Evolutionary conservation across 2,797 vertebrate species (phyloP).

Genomic region (Notamacropus eugenii): DNA sequence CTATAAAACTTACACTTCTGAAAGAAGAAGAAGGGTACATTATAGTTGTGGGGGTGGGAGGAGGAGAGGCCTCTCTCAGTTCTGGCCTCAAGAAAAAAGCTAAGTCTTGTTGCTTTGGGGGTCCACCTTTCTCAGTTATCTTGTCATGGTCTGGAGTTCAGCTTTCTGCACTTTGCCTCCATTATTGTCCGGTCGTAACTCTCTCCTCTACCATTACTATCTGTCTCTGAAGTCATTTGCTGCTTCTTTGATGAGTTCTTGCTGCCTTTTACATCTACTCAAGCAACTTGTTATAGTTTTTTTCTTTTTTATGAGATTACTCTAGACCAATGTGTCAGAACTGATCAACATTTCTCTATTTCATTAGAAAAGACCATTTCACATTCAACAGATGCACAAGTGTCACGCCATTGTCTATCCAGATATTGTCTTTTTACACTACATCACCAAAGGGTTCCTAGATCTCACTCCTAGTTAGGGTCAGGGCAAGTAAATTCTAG

Average conservation of each 20-base stretch:
- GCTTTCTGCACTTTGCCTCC: not conserved
- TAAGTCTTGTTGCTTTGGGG: not conserved
- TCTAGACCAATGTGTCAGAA: not conserved
- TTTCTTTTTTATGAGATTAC: not conserved
- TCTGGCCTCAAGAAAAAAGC: not conserved
- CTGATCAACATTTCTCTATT: not conserved
- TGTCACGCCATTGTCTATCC: not conserved
- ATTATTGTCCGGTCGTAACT: not conserved
- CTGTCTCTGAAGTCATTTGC: not conserved
- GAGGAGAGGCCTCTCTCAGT: not conserved
- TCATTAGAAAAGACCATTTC: not conserved
- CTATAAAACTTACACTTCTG: no score
- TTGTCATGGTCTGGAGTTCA: not conserved
- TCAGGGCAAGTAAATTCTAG: no score
- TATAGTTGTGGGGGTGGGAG: not conserved
- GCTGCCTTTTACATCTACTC: not conserved
- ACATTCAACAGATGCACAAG: not conserved
- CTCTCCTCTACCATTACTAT: not conserved
- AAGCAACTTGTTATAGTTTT: not conserved
- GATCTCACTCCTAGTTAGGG: no score
- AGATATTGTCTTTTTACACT: not conserved
- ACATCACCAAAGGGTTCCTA: no score
- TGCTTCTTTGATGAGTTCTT: not conserved
- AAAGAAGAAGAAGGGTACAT: not conserved
- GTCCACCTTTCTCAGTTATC: not conserved